Percentiles rank a stretch among this genome's conserved stretches.
Conservation (phyloP, 1,140 invertebrate species). For the Heterodera schachtii region DNA sequence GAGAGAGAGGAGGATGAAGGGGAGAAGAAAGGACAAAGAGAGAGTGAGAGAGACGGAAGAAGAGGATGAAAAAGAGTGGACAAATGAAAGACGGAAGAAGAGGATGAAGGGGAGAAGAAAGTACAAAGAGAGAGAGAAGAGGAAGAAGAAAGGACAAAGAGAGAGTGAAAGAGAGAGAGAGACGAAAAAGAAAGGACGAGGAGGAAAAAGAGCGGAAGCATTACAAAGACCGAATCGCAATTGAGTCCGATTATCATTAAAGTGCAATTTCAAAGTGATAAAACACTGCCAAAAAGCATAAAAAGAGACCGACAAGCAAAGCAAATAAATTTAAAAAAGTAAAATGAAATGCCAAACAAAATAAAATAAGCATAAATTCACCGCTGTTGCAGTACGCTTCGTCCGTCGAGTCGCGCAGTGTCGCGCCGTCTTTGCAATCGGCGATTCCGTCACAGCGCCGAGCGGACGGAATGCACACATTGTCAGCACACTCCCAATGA, state of each 20-base stretch:
- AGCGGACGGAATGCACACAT: constrained; percentile 22
- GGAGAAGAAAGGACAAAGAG: not conserved
- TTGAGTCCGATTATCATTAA: too few relatives aligned
- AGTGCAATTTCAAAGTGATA: too few relatives aligned
- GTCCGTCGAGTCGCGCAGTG: constrained; percentile 22
- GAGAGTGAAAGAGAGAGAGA: too few relatives aligned
- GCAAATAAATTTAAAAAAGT: not conserved
- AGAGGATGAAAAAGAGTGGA: not conserved
- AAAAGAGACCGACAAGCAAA: not conserved
- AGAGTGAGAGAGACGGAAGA: not conserved
- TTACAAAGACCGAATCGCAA: too few relatives aligned
- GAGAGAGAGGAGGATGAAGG: not conserved
- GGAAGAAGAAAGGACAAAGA: too few relatives aligned
- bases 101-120: not conserved
- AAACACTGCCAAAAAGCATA: not conserved
- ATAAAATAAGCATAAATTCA: not conserved
- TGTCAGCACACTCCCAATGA: constrained; percentile 34
- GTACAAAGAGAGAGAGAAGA: too few relatives aligned
- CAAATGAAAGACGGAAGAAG: not conserved
- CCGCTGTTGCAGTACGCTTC: constrained; percentile 31
- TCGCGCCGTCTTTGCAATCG: constrained; percentile 23
- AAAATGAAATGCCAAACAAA: not conserved
- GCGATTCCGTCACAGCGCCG: constrained; percentile 25
- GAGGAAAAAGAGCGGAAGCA: too few relatives aligned
- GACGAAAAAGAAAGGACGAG: too few relatives aligned